These are phyloP conservation scores for Hypomecis atomaria DNA, from an alignment of 2,888 invertebrate species.

Conservation along the genomic window DNA sequence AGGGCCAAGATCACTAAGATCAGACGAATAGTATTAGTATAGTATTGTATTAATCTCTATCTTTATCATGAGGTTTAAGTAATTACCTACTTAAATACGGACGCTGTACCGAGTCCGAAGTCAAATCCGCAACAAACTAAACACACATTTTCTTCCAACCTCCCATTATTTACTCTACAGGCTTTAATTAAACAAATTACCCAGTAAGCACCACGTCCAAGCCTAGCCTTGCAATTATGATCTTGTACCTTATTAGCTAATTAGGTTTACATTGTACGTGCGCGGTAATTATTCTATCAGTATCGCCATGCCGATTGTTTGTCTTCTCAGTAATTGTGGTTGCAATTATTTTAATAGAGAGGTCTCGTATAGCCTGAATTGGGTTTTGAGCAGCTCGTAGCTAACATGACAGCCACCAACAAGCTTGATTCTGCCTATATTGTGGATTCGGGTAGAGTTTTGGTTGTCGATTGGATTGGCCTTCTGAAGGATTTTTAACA, in stretches of 20 bases:
- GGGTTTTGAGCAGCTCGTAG: not conserved
- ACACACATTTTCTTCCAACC: not conserved
- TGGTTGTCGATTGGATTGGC: not conserved
- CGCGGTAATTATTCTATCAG: conserved; percentile 34
- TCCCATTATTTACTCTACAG: conserved; percentile 5
- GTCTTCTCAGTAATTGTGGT: conserved; percentile 26
- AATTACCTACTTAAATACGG: not conserved
- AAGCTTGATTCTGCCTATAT: too few species aligned
- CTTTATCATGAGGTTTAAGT: too few species aligned
- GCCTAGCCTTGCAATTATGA: conserved; percentile 28
- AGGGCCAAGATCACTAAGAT: too few species aligned
- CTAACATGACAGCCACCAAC: not conserved
- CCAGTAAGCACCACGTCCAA: conserved; percentile 11
- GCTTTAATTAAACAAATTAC: conserved; percentile 18
- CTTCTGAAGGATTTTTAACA: too few species aligned
- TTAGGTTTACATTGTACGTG: conserved; percentile 32
- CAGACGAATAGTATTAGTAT: too few species aligned
- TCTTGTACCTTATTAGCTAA: conserved; percentile 29
- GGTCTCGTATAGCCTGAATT: not conserved
- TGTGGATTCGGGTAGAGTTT: not conserved
- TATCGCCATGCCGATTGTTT: conserved; percentile 35
- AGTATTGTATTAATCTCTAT: too few species aligned
- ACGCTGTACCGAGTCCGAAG: not conserved
- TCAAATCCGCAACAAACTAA: conserved; percentile 13
- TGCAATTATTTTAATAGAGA: conserved; percentile 32